phyloP scores from a whole-genome alignment of 2,797 vertebrate genomes.

The Perdix hodgsoniae region DNA sequence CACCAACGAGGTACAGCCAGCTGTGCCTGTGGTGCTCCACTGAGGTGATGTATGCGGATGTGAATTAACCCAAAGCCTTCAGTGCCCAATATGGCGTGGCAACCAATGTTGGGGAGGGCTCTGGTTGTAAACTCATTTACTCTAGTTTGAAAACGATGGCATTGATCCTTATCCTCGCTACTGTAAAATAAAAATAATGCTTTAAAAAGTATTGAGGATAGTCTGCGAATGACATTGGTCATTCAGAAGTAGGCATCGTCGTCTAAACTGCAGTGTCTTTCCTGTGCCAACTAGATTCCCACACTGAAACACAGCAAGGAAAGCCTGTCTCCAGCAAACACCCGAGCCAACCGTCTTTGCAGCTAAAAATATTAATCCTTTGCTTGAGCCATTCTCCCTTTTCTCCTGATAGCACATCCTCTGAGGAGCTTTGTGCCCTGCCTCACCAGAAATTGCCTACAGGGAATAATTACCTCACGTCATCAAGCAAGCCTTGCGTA shows the following conservation, averaged over 20 bases:
- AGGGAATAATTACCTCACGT: accelerated
- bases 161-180: not conserved
- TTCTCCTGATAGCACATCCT: not conserved
- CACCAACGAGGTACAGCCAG: not conserved
- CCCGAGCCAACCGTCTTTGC: not conserved
- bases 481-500: not conserved
- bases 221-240: not conserved
- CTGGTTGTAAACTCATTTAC: not conserved
- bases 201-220: not conserved
- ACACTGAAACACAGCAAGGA: not conserved
- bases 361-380: not conserved
- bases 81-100: not conserved
- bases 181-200: not conserved
- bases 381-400: not conserved
- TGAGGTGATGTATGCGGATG: not conserved
- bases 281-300: not conserved
- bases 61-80: not conserved
- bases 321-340: not conserved
- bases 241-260: not conserved
- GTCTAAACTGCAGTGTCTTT: not conserved
- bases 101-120: not conserved
- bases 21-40: not conserved
- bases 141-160: not conserved
- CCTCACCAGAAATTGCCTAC: not conserved
- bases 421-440: not conserved